Evolutionary conservation across 2,888 invertebrate species (phyloP), one percentile per base, ranked within the genome.

Genomic region (Tinea pellionella): DNA sequence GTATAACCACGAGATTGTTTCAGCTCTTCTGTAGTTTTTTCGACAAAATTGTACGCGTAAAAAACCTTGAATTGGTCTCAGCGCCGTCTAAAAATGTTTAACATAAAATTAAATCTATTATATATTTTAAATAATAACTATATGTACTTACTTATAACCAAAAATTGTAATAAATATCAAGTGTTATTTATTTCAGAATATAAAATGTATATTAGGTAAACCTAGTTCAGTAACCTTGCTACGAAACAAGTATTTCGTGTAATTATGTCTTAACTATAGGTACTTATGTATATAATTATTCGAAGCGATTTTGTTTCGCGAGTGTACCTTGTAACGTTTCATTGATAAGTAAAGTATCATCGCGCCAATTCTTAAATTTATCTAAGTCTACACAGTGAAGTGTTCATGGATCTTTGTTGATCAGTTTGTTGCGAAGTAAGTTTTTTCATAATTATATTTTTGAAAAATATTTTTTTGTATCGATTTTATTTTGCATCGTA

Each of bases 321-420:
- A 37, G 37, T 37, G 37, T 37, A 37, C 37, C 37, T 37, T 19
- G 6, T 24, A 19, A 55, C 55, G 19, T 55, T 29, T 47, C n/a
- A 19, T 18, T 55, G 55, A 55, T 55, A 55, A 55, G n/a, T 55
- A 6, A 29, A 55, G 47, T 18, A 29, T 47, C 47, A 47, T 15
- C 9, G 55, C 24, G 55, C 55, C 55, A 55, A 55, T 55, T 55
- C 18, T n/a, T 55, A n/a, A 55, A 55, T 18, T 16, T 55, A 55
- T 24, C 19, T 55, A 24, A 55, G 15, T 55, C 19, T 19, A 47
- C 15, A 18, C 18, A 47, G 47, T 24, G 24, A 24, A 55, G 19
- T 19, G 55, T 24, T 19, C 47, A 16, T 16, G 9, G 47, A 47
- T 47, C 47, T 41, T 13, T n/a, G 47, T 15, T 16, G 47, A 9